Base-by-base conservation (phyloP, 2,797 vertebrate species). In the Sparidentex hasta region DNA sequence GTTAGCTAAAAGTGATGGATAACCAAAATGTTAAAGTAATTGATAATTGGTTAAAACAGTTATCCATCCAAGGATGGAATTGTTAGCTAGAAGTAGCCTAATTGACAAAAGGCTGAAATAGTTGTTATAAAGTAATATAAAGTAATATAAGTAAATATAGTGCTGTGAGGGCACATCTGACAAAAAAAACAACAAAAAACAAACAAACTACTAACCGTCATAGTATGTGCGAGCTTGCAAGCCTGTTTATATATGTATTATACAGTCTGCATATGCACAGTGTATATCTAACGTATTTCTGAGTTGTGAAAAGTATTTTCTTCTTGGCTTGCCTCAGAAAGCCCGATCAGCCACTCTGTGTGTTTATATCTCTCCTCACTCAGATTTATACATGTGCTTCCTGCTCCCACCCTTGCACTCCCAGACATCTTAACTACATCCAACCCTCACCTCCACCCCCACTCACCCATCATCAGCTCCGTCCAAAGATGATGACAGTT, bases 371-470 rank as follows among this genome's bases (percentile, higher is more conserved):
- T 73, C 67, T 86, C 76, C 74, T 83, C 70, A 41, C 77, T 90
- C 79, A 75, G 83, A 89, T 92, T 92, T 90, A 87, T 83, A 85
- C 88, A 88, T 71, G 76, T 86, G 87, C 88, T 94, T 94, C 94
- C 90, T 92, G 92, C 86, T 87, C 88, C 90, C 91, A 86, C 89
- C 88, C 92, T 82, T 76, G 52, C 75, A 87, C 83, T 90, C 91
- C 86, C 90, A 86, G 62, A 75, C 5, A 75, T 78, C 86, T 85
- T 27, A 82, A 86, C 83, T 82, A 74, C 61, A 68, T 79, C 72
- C 85, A 84, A 59, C 65, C 74, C 65, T 75, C 81, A 55, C 65
- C 78, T 81, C 81, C 71, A 63, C 38, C 85, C 82, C 74, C 65
- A 70, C 80, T 80, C 80, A 81, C 77, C 86, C 84, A 58, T 90